These are phyloP conservation scores for Corythaixoides concolor DNA, from an alignment of 2,113 vertebrate species.

Conservation along the genomic window DNA sequence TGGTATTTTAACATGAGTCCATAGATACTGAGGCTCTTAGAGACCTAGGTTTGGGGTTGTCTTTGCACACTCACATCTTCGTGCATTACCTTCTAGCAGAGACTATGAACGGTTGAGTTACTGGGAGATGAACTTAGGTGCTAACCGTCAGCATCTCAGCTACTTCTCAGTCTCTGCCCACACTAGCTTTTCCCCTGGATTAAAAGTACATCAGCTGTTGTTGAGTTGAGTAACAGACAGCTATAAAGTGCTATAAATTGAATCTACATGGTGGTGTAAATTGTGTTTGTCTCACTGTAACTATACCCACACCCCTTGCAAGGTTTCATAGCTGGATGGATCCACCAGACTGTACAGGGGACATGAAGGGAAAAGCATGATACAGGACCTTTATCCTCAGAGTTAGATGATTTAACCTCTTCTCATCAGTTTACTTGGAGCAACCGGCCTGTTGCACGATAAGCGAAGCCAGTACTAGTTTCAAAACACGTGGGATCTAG, in stretches of 20 bases:
- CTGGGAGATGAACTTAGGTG: neutral
- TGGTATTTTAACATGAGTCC: neutral
- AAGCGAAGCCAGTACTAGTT: neutral
- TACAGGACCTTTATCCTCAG: neutral
- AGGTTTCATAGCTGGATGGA: neutral
- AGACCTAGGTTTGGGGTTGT: neutral
- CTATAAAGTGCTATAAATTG: neutral
- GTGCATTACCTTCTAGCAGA: neutral
- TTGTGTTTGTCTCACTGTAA: neutral
- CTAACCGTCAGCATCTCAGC: neutral
- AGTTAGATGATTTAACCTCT: neutral
- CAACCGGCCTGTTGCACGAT: neutral
- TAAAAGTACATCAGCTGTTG: neutral
- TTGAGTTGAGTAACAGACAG: neutral
- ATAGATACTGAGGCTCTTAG: neutral
- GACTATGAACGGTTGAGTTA: neutral
- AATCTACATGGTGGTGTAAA: neutral
- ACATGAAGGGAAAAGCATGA: neutral
- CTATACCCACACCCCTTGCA: neutral
- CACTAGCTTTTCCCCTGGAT: neutral
- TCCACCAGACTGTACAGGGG: neutral
- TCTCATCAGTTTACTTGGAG: neutral
- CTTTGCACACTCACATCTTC: neutral
- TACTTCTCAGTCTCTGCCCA: neutral
- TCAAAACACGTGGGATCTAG: neutral